Evolutionary conservation across 2,113 vertebrate genomes (phyloP), one percentile per base, ranked within the genome.

Genomic region (Psittacara wagleri): DNA sequence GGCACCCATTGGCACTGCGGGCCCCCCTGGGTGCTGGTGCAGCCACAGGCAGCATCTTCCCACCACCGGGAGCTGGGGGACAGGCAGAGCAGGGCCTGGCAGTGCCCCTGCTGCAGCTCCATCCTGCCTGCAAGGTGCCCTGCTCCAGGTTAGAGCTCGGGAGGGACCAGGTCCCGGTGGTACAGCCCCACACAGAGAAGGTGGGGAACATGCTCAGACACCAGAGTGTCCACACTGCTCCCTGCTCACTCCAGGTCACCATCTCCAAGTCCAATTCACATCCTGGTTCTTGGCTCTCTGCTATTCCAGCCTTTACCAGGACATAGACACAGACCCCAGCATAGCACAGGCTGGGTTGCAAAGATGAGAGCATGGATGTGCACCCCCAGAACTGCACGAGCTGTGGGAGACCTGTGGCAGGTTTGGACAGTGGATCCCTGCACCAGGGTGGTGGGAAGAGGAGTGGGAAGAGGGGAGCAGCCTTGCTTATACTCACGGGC

Each of bases 401-500:
- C 62, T 31, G 55, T 62, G 41, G 35, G 0, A n/a, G 39, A 81
- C 24, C 41, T 68, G 62, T 5, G 4, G 1, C 43, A 62, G 31
- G 3, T 83, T 25, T 57, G 66, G 70, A 48, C 43, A 59, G 61
- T 4, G 77, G 49, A 33, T 63, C 39, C 43, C 68, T 83, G 79
- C 49, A 55, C 10, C 23, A 52, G 66, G 24, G 55, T n/a, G 61
- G 43, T 17, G 75, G 83, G 88, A 61, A 51, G 28, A 77, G 61
- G 74, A 67, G 35, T 3, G 25, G 90, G 83, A 83, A 46, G 44
- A 64, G 90, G 88, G 70, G 7, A 18, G 74, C 70, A 68, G 63
- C 88, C 80, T 74, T 43, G 79, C 20, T 83, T 82, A 96, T 97
- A 99, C 99, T 99, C 98, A 99, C 99, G 93, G 99, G 99, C 99